These are phyloP conservation scores for Clarias magur DNA, from an alignment of 2,113 vertebrate species.

Conservation along the genomic window DNA sequence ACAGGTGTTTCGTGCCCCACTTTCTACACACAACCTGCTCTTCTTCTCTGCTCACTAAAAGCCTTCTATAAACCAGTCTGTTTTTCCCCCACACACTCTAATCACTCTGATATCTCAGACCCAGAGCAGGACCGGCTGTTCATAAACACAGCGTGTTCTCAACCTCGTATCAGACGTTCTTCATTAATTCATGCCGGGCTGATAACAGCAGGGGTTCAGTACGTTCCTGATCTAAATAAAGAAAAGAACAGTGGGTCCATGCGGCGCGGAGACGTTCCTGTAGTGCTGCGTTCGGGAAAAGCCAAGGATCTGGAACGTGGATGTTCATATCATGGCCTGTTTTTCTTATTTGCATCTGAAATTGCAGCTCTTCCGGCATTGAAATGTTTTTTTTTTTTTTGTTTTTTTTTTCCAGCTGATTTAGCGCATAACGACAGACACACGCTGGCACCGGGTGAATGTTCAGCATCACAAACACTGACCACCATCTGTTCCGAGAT, in stretches of 20 bases:
- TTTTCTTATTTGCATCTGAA: background rate
- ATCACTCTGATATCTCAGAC: constrained; percentile 55
- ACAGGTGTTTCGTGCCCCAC: background rate
- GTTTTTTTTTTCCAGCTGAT: background rate
- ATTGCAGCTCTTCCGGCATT: background rate
- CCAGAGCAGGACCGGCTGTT: constrained; percentile 48
- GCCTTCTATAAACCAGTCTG: constrained; percentile 57
- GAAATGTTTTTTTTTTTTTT: background rate
- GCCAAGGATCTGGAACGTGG: background rate
- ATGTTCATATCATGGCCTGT: background rate
- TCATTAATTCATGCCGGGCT: constrained; percentile 60
- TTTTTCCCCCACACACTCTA: constrained; percentile 47
- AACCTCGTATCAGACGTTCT: constrained; percentile 51
- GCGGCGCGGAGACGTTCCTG: background rate
- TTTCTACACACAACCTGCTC: background rate
- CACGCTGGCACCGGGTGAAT: constrained; percentile 12
- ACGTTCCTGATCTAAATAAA: background rate
- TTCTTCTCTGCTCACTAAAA: constrained; percentile 35
- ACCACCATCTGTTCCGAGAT: constrained; percentile 49
- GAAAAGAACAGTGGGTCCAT: background rate
- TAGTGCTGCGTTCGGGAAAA: background rate
- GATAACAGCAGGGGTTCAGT: background rate
- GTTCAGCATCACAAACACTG: constrained; percentile 34
- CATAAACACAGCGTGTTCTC: constrained; percentile 48
- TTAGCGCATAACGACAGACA: background rate